A percentile compares a stretch with the other conserved stretches of the same genome.
phyloP scores from a whole-genome alignment of 2,113 vertebrate genomes.

The Syngnathoides biaculeatus region DNA sequence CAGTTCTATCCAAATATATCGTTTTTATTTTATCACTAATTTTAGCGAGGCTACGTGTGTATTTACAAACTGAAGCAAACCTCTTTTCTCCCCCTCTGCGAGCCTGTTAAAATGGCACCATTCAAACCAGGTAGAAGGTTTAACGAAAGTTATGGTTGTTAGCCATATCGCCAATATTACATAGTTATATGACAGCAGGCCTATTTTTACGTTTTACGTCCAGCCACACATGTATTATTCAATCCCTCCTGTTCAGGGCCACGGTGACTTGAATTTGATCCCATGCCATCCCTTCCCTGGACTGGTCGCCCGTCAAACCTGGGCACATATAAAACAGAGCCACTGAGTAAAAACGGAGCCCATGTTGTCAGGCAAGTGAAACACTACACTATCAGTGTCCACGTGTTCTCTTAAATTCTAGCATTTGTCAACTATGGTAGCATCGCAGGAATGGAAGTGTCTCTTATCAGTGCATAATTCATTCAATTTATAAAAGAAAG shows the following conservation, averaged over 20 bases:
- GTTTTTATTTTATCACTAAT: neutral
- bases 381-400: neutral
- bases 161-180: neutral
- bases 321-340: neutral
- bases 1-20: neutral
- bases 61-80: neutral
- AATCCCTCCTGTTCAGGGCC: neutral
- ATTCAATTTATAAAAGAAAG: neutral
- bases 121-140: neutral
- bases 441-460: neutral
- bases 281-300: neutral
- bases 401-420: neutral
- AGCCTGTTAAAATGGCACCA: constrained; percentile 1
- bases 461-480: neutral
- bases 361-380: neutral
- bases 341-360: neutral
- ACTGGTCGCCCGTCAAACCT: neutral
- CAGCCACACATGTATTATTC: neutral
- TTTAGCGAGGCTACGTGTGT: neutral
- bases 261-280: neutral
- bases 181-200: neutral
- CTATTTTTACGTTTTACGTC: neutral
- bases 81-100: neutral
- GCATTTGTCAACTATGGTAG: neutral
- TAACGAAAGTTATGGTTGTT: neutral